A percentile compares a stretch with the other conserved stretches of the same genome.
Evolutionary conservation across 2,888 invertebrate species (phyloP).

Genomic region (Meteorus cinctellus): DNA sequence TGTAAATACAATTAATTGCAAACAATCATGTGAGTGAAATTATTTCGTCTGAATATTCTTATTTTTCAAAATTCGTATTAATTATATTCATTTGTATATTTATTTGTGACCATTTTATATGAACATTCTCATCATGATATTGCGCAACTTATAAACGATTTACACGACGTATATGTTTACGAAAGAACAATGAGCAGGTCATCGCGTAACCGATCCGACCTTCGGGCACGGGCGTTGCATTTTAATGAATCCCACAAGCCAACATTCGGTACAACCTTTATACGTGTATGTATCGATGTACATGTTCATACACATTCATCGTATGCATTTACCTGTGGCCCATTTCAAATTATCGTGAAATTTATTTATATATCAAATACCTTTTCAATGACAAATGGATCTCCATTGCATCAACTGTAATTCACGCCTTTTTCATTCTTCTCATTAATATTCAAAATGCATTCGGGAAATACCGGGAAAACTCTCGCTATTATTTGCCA

Average conservation of each 20-base stretch:
- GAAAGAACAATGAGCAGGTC: conserved; percentile 52
- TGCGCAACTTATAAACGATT: conserved; percentile 27
- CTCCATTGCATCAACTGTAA: no score
- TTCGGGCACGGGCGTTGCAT: conserved; percentile 54
- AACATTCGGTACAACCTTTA: conserved; percentile 9
- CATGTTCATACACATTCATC: not conserved
- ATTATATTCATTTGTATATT: not conserved
- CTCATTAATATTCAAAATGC: conserved; percentile 10
- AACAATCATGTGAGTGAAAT: not conserved
- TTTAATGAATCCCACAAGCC: conserved; percentile 43
- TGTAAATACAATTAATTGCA: not conserved
- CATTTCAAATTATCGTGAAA: conserved; percentile 2
- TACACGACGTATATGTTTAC: conserved; percentile 45
- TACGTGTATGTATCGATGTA: not conserved
- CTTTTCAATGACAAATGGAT: not conserved
- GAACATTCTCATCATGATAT: conserved; percentile 19
- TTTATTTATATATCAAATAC: not conserved
- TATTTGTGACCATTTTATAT: not conserved
- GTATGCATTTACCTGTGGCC: not conserved
- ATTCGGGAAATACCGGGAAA: conserved; percentile 27
- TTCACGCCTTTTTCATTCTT: no score
- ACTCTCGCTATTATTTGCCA: not conserved
- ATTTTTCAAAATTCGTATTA: no score
- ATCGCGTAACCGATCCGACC: conserved; percentile 55
- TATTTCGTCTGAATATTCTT: not conserved